Evolutionary conservation across 2,113 vertebrate species (phyloP).

Genomic region (Dasyornis broadbenti): DNA sequence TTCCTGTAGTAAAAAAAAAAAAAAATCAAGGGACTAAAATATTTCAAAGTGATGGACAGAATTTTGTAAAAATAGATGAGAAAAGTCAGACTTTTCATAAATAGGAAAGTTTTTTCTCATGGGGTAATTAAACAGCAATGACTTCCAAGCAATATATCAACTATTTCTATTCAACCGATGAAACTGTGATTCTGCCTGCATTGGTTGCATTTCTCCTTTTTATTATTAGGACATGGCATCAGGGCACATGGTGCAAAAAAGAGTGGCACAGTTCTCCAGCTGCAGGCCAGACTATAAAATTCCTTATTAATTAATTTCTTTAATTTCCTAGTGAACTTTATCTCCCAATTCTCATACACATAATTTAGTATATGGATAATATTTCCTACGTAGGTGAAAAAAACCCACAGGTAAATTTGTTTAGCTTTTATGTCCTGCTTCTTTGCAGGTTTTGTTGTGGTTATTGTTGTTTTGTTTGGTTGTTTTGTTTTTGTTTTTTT

Average conservation of each 20-base stretch:
- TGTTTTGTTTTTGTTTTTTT: background rate
- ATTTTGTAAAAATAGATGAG: background rate
- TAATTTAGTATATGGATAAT: background rate
- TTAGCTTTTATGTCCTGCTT: background rate
- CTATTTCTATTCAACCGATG: background rate
- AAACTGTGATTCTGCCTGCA: background rate
- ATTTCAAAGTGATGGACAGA: background rate
- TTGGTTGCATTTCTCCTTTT: background rate
- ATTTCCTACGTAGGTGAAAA: background rate
- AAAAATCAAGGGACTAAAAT: background rate
- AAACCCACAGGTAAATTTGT: fast-evolving
- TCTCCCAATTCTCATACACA: background rate
- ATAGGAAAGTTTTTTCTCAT: background rate
- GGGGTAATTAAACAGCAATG: background rate
- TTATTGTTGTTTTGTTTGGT: background rate
- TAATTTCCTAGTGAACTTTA: background rate
- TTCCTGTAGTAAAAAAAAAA: background rate
- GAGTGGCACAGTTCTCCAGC: background rate
- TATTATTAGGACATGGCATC: background rate
- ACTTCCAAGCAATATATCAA: background rate
- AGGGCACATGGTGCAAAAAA: background rate
- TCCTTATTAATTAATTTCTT: background rate
- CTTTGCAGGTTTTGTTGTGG: background rate
- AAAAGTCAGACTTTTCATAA: background rate
- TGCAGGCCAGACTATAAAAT: background rate